Evolutionary conservation across 2,797 vertebrate species (phyloP).

Genomic region (Hozukius guyotensis): DNA sequence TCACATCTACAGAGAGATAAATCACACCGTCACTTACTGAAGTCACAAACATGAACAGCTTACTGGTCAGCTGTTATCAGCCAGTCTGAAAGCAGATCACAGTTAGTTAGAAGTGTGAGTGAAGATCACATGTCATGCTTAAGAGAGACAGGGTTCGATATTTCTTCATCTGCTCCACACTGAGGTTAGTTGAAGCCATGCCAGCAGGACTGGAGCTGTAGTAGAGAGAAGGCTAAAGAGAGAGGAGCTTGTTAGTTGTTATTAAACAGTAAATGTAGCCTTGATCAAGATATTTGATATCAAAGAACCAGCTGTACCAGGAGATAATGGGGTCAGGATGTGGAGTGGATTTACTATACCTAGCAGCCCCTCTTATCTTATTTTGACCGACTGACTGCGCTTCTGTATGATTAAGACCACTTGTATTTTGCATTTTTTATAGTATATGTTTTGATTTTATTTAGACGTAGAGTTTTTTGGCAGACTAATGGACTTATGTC

Average conservation of each 20-base stretch:
- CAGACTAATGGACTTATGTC: too few species aligned
- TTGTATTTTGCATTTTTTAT: too few species aligned
- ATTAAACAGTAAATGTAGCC: neutral
- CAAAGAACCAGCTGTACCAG: slow-evolving; percentile 2
- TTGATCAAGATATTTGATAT: neutral
- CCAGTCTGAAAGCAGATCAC: neutral
- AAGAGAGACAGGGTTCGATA: slow-evolving; percentile 11
- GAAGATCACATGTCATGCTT: slow-evolving; percentile 34
- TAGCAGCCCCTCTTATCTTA: too few species aligned
- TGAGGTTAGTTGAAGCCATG: slow-evolving; percentile 60
- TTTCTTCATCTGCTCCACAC: neutral
- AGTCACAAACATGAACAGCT: neutral
- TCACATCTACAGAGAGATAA: slow-evolving; percentile 74
- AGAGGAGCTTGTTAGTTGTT: neutral
- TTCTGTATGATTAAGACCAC: too few species aligned
- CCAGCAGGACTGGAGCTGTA: slow-evolving; percentile 16
- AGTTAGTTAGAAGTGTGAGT: slow-evolving; percentile 11
- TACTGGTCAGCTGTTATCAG: neutral
- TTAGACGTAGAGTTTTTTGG: too few species aligned
- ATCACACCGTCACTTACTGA: neutral
- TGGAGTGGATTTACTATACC: neutral
- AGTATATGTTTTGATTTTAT: too few species aligned
- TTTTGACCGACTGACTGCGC: too few species aligned
- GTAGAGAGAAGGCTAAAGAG: slow-evolving; percentile 9
- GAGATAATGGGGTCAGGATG: neutral